Conservation (phyloP, 2,113 vertebrate species). For the Ivindomyrus marchei region DNA sequence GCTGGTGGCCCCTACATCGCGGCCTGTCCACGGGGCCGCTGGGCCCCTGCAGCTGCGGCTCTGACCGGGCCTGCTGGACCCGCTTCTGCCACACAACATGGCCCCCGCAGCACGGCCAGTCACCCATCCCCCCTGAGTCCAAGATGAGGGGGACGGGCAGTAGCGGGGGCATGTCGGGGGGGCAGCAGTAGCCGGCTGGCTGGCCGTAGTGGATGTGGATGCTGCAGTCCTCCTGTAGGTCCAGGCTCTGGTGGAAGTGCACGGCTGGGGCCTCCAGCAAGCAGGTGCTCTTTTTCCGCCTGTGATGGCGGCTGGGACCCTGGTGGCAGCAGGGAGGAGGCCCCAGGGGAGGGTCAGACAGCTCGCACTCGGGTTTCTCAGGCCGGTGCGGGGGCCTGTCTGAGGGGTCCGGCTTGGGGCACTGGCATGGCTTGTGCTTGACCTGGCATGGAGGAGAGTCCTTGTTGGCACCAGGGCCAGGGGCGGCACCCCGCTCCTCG, state of each 20-base stretch:
- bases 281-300: constrained; percentile 64
- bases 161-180: constrained; percentile 64
- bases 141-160: constrained; percentile 68
- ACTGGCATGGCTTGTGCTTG: constrained; percentile 53
- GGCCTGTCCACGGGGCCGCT: constrained; percentile 51
- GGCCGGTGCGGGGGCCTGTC: constrained; percentile 44
- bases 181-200: constrained; percentile 60
- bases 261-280: constrained; percentile 57
- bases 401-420: constrained; percentile 46
- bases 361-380: constrained; percentile 49
- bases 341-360: constrained; percentile 26
- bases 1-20: constrained; percentile 48
- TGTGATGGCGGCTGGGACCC: constrained; percentile 58
- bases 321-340: constrained; percentile 57
- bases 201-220: constrained; percentile 60
- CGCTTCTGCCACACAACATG: constrained; percentile 74
- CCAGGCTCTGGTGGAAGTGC: constrained; percentile 61
- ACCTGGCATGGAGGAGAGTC: constrained; percentile 52
- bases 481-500: constrained; percentile 52
- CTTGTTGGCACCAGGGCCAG: constrained; percentile 43
- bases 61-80: constrained; percentile 59
- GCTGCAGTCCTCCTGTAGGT: constrained; percentile 59
- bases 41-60: constrained; percentile 63
- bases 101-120: constrained; percentile 44
- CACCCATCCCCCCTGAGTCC: constrained; percentile 60